Conservation (phyloP, 2,113 vertebrate genomes). For the Peromyscus californicus region DNA sequence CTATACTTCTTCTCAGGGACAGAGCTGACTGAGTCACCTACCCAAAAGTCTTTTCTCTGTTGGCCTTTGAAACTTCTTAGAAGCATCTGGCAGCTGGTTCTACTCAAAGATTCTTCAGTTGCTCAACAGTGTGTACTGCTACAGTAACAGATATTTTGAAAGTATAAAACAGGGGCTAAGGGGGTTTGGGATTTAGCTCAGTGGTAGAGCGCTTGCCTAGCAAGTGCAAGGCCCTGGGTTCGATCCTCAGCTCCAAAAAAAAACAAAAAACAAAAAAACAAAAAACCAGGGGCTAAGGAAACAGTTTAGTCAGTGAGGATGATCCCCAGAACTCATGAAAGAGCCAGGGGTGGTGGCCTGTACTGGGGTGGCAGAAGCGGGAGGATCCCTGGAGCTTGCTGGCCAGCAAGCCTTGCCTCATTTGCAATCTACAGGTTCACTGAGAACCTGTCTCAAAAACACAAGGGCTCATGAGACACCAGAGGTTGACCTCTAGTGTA, state of each 20-base stretch:
- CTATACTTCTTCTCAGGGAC: background rate
- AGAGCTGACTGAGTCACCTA: slow-evolving; percentile 10
- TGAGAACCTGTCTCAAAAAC: background rate
- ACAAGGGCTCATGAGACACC: background rate
- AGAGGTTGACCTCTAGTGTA: background rate
- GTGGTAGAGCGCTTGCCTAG: too few relatives aligned
- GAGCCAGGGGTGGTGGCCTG: background rate
- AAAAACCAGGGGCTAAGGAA: background rate
- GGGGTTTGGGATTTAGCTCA: too few relatives aligned
- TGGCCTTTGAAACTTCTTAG: slow-evolving; percentile 8
- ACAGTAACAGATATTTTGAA: background rate
- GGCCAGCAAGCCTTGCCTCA: background rate
- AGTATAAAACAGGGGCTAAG: background rate
- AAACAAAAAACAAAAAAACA: too few relatives aligned
- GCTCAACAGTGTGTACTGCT: background rate
- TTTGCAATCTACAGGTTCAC: background rate
- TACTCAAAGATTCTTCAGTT: slow-evolving; percentile 33
- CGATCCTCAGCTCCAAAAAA: too few relatives aligned
- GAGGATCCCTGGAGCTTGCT: background rate
- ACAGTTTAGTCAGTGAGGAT: background rate
- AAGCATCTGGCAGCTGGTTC: background rate
- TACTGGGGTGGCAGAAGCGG: background rate
- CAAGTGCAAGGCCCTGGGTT: too few relatives aligned
- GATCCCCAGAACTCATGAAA: background rate
- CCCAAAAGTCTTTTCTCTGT: slow-evolving; percentile 14